phyloP scores from a whole-genome alignment of 2,888 invertebrate genomes.

The Caenorhabditis japonica region DNA sequence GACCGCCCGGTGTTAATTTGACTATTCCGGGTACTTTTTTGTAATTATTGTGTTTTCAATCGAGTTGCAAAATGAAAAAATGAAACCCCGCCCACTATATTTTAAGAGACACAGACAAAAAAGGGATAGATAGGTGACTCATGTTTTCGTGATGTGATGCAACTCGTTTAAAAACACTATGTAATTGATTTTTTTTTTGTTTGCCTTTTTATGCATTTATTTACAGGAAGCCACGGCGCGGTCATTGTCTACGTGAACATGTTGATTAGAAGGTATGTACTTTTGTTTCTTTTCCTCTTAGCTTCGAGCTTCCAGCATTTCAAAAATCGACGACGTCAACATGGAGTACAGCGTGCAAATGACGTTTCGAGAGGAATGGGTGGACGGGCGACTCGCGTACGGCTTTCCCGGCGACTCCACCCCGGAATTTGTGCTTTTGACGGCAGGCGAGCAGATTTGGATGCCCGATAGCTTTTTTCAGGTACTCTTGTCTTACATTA shows the following conservation, averaged over 20 bases:
- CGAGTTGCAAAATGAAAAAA: no score
- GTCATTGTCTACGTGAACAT: constrained; percentile 75
- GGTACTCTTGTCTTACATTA: no score
- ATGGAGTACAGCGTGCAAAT: constrained; percentile 86
- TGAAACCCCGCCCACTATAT: no score
- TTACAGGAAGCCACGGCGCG: constrained; percentile 74
- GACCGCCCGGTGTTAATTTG: constrained; percentile 75
- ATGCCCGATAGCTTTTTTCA: constrained; percentile 94
- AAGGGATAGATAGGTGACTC: no score
- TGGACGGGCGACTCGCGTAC: constrained; percentile 85
- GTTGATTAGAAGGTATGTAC: constrained; percentile 68
- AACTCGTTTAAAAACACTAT: no score
- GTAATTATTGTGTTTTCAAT: no score
- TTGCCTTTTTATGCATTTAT: no score
- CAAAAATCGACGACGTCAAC: constrained; percentile 77
- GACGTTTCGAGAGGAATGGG: constrained; percentile 96
- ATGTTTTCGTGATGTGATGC: no score
- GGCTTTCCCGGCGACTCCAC: constrained; percentile 57
- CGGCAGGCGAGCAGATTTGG: constrained; percentile 86
- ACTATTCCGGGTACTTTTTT: constrained; percentile 63
- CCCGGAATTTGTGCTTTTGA: constrained; percentile 74
- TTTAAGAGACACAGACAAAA: no score
- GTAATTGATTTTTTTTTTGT: no score
- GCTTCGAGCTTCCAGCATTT: constrained; percentile 71
- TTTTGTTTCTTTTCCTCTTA: no score